Evolutionary conservation across 2,797 vertebrate genomes (phyloP).

Genomic region (Cynopterus sphinx): DNA sequence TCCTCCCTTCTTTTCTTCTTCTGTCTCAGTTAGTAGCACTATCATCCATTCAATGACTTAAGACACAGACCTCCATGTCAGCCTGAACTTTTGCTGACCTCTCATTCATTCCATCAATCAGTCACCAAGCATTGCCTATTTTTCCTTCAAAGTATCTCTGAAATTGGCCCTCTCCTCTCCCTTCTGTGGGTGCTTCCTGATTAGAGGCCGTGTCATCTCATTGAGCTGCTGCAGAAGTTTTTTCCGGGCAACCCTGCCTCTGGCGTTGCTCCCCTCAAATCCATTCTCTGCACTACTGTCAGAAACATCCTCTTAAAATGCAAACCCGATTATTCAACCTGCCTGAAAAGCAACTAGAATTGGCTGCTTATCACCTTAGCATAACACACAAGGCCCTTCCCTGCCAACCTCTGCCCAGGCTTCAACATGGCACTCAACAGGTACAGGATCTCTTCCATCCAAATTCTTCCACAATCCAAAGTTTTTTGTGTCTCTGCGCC

Average conservation of each 20-base stretch:
- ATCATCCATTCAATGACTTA: background rate
- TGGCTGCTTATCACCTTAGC: background rate
- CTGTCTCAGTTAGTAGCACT: background rate
- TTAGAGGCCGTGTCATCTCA: background rate
- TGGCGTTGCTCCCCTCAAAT: background rate
- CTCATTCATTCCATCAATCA: background rate
- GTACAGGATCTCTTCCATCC: background rate
- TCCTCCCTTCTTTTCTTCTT: background rate
- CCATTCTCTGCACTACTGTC: background rate
- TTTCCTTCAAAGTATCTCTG: background rate
- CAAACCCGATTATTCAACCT: background rate
- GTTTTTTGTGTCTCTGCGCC: background rate
- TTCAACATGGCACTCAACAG: background rate
- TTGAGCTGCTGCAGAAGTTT: background rate
- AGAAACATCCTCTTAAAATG: background rate
- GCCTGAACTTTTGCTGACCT: constrained; percentile 1
- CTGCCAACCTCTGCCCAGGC: background rate
- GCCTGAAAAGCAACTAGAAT: background rate
- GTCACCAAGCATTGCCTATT: background rate
- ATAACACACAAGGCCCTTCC: background rate
- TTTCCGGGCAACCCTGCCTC: background rate
- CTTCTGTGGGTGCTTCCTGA: background rate
- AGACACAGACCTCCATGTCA: background rate
- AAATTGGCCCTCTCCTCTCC: background rate
- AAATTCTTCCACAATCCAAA: too few relatives aligned